These are phyloP conservation scores for Ursus arctos DNA, from an alignment of 2,113 vertebrate species.

Conservation along the genomic window DNA sequence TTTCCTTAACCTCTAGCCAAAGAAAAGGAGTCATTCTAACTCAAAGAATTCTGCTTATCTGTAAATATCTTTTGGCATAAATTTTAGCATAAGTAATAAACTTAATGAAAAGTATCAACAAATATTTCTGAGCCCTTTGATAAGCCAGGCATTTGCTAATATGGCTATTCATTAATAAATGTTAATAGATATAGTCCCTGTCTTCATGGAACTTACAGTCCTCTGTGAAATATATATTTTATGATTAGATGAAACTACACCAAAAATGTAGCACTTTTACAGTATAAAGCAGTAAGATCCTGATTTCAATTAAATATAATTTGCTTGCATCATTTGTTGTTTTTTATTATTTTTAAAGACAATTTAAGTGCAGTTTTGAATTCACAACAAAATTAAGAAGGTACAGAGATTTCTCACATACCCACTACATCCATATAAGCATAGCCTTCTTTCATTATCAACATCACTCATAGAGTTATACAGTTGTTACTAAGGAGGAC, in stretches of 20 bases:
- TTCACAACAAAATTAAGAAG: neutral
- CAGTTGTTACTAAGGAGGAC: neutral
- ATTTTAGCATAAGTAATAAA: neutral
- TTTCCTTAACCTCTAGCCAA: neutral
- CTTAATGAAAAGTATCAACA: neutral
- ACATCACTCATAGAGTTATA: neutral
- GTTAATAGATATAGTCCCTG: neutral
- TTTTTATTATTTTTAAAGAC: neutral
- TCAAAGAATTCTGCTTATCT: neutral
- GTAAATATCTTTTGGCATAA: neutral
- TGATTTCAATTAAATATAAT: conserved; percentile 14
- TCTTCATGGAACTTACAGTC: neutral
- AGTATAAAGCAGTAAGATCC: neutral
- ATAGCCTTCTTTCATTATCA: neutral
- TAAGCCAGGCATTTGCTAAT: neutral
- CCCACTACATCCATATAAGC: too few relatives aligned
- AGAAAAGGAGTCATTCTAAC: neutral
- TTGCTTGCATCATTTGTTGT: neutral
- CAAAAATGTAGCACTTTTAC: neutral
- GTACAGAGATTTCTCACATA: neutral
- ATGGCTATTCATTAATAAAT: neutral
- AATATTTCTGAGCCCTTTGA: neutral
- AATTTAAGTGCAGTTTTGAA: neutral
- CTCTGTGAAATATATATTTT: neutral
- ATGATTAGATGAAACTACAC: neutral